A percentile compares a stretch with the other conserved stretches of the same genome.
Evolutionary conservation across 2,113 vertebrate genomes (phyloP).

Genomic region (Zingel zingel): DNA sequence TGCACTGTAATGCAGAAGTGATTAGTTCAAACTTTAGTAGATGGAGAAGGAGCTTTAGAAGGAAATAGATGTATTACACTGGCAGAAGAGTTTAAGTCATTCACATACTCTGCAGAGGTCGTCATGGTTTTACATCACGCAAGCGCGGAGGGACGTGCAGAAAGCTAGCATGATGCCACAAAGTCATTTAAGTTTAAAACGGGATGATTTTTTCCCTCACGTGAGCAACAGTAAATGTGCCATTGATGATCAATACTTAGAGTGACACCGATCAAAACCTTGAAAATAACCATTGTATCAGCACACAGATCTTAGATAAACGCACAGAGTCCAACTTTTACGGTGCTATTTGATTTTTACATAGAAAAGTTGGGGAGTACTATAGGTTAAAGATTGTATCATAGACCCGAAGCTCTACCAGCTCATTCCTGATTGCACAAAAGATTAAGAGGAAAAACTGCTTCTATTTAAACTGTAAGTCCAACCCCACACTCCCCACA

Average conservation of each 20-base stretch:
- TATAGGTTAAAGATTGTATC: constrained; percentile 26
- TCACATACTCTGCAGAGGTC: constrained; percentile 16
- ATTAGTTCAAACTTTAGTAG: constrained; percentile 19
- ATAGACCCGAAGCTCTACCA: constrained; percentile 23
- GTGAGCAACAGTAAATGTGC: constrained; percentile 58
- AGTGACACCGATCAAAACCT: constrained; percentile 52
- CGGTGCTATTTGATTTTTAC: constrained; percentile 84
- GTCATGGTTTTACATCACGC: not conserved
- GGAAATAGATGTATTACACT: not conserved
- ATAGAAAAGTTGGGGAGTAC: constrained; percentile 71
- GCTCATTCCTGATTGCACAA: constrained; percentile 53
- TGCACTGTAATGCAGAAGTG: constrained; percentile 37
- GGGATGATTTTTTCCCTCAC: constrained; percentile 8
- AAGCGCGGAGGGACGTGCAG: constrained; percentile 3
- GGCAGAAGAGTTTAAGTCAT: constrained; percentile 19
- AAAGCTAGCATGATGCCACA: constrained; percentile 40
- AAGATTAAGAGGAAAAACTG: not conserved
- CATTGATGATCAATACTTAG: constrained; percentile 49
- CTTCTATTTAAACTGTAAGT: constrained; percentile 9
- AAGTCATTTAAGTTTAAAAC: not conserved
- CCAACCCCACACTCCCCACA: constrained; percentile 5
- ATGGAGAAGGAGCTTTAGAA: constrained; percentile 16
- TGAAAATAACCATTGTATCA: constrained; percentile 48
- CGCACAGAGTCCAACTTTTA: constrained; percentile 79
- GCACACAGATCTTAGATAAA: constrained; percentile 63